Base-by-base conservation (phyloP, 2,888 invertebrate species). In the Lycocerus yunnanus region DNA sequence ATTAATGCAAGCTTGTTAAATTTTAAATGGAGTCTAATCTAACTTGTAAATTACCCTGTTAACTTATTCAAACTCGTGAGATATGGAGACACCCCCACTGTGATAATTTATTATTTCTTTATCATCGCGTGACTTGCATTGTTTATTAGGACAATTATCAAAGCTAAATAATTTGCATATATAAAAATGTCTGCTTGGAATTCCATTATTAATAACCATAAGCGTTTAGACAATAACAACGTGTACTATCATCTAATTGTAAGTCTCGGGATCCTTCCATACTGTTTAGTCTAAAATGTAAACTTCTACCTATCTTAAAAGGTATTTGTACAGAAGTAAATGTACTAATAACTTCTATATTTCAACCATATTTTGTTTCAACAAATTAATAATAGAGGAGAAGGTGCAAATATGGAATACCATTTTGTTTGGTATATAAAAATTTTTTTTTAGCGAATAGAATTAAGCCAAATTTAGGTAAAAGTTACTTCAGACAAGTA, bases 121-220 rank as follows among this genome's bases (percentile, higher is more conserved):
- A 81, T 82, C 81, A 79, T 82, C 78, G 83, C 84, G 83, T 84
- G 83, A 83, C 83, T 82, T 78, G 80, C 81, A 82, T 82, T 82
- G 81, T 82, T 83, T 83, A 83, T 82, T 82, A 82, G 81, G 77
- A 83, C 83, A 84, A 83, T 84, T 83, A 84, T 83, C 81, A 77
- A 79, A 75, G 78, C 75, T 73, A 81, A 80, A 82, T 81, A 80
- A 82, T 83, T 82, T 82, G 81, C 83, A 82, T 83, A 82, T 79
- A 81, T 80, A 80, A 78, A 78, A 77, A 75, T 70, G 72, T 76
- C 74, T 65, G 72, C 73, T 66, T 21, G 58, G 74, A 73, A 77
- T 74, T 68, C 69, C 71, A 76, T 77, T 78, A 78, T 77, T 77
- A 77, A 73, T 77, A 73, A 69, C 73, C 60, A 60, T 74, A 69